Conservation (phyloP, 2,797 vertebrate species). For the Galago senegalensis region DNA sequence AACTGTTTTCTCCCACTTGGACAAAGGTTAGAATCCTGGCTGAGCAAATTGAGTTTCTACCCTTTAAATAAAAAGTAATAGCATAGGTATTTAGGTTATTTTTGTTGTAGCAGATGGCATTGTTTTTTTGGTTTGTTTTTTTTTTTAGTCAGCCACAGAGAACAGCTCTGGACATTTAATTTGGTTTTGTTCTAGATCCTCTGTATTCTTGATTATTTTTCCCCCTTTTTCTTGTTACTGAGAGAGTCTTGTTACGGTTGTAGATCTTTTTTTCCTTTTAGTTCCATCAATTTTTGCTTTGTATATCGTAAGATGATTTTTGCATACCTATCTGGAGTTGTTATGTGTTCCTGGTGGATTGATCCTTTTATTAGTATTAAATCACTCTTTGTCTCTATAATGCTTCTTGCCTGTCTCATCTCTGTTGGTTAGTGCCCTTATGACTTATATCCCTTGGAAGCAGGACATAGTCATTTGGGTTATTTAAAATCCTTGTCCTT, state of each 20-base stretch:
- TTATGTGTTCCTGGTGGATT: not conserved
- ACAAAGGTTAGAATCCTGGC: not conserved
- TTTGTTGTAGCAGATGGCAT: not conserved
- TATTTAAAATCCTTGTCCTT: not conserved
- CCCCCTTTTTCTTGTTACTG: not conserved
- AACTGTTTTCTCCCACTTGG: not conserved
- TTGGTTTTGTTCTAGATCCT: not conserved
- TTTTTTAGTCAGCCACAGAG: not conserved
- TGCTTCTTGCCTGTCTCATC: not conserved
- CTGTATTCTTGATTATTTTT: not conserved
- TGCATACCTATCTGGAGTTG: not conserved
- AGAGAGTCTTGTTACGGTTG: not conserved
- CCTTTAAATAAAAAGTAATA: not conserved
- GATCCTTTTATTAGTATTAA: not conserved
- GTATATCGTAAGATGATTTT: not conserved
- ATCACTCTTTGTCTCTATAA: not conserved
- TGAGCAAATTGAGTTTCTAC: conserved; percentile 26
- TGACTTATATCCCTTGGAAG: not conserved
- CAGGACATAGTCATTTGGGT: not conserved
- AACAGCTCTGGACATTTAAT: not conserved
- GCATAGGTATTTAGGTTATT: not conserved
- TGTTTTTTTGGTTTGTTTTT: not conserved
- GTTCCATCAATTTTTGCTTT: conserved; percentile 11
- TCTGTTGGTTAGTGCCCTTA: not conserved
- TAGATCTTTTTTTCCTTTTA: not conserved